Conservation (phyloP, 1,140 invertebrate species). For the Helicoverpa armigera region DNA sequence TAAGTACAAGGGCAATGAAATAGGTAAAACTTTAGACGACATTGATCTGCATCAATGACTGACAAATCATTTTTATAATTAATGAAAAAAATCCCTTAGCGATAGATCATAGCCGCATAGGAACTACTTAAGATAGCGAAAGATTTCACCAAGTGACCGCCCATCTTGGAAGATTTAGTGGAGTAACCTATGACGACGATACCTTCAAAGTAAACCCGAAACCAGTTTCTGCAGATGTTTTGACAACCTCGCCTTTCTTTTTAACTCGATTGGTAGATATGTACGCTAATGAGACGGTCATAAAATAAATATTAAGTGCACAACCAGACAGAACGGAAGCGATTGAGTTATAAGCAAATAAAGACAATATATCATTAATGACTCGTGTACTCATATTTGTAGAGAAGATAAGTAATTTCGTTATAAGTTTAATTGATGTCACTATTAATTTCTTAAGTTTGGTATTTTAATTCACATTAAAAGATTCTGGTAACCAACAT, state of each 20-base stretch:
- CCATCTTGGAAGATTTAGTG: too few relatives aligned
- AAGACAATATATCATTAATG: constrained; percentile 19
- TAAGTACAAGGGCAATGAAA: too few relatives aligned
- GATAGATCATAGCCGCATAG: too few relatives aligned
- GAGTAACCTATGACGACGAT: too few relatives aligned
- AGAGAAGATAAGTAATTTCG: constrained; percentile 20
- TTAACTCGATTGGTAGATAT: neutral
- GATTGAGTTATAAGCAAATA: constrained; percentile 22
- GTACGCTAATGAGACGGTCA: constrained; percentile 1
- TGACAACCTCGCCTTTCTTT: neutral
- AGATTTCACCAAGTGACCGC: too few relatives aligned
- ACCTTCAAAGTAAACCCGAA: neutral
- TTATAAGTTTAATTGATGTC: neutral
- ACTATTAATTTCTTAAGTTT: neutral
- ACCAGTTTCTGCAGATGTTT: neutral
- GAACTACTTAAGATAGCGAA: too few relatives aligned
- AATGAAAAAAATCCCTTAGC: too few relatives aligned
- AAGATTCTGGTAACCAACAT: too few relatives aligned
- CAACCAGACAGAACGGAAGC: constrained; percentile 29
- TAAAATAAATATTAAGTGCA: constrained; percentile 32
- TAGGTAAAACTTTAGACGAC: too few relatives aligned
- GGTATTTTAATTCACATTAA: too few relatives aligned
- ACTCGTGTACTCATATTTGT: constrained; percentile 25
- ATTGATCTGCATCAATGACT: too few relatives aligned
- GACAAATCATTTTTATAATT: too few relatives aligned